A percentile compares a stretch with the other conserved stretches of the same genome.
These are phyloP conservation scores for Himantopus leucocephalus DNA, from an alignment of 2,113 vertebrate genomes.

Conservation along the genomic window DNA sequence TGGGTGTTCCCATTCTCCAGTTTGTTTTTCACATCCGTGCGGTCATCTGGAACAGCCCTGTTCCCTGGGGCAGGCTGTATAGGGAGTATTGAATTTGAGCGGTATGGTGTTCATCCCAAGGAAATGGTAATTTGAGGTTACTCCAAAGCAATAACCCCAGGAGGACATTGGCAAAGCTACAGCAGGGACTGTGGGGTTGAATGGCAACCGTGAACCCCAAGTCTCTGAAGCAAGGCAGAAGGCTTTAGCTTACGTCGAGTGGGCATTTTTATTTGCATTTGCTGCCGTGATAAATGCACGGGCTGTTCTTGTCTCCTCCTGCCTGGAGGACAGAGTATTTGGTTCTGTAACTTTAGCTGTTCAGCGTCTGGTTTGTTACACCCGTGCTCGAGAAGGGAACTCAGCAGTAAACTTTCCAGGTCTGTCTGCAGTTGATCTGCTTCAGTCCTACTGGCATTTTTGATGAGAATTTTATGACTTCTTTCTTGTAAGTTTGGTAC, in stretches of 20 bases:
- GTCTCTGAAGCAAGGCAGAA: background rate
- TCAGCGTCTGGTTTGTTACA: background rate
- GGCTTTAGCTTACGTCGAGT: background rate
- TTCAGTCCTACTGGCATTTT: slow-evolving; percentile 47
- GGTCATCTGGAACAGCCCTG: background rate
- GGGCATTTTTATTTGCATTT: background rate
- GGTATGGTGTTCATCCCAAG: background rate
- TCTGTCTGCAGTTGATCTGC: slow-evolving; percentile 31
- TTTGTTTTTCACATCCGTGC: background rate
- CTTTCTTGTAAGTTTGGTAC: slow-evolving; percentile 25
- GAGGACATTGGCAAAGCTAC: background rate
- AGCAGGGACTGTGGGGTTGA: background rate
- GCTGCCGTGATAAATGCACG: background rate
- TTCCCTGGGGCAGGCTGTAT: background rate
- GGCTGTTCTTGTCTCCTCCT: background rate
- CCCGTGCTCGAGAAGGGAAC: background rate
- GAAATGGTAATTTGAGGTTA: background rate
- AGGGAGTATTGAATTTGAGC: background rate
- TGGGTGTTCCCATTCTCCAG: slow-evolving; percentile 21
- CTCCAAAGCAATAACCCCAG: background rate
- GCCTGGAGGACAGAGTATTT: background rate
- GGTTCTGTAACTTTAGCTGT: slow-evolving; percentile 16
- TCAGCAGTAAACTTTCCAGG: slow-evolving; percentile 9
- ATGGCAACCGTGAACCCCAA: background rate
- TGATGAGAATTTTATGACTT: slow-evolving; percentile 42